phyloP scores from a whole-genome alignment of 2,888 invertebrate species.

The Bellardia bayeri region DNA sequence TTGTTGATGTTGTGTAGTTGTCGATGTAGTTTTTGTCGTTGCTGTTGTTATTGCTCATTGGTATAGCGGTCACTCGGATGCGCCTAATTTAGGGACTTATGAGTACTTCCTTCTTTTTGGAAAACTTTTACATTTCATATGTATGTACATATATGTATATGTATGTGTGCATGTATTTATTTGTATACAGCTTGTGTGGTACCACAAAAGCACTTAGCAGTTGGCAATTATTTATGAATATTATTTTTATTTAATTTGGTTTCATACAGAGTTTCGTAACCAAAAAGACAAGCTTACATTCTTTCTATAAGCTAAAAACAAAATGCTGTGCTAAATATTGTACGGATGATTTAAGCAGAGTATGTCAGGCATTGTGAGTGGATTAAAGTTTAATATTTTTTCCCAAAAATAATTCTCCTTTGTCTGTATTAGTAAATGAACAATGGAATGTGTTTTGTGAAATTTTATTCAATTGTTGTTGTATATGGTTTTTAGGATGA shows the following conservation, averaged over 20 bases:
- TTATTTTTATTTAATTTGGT: slow-evolving; percentile 58
- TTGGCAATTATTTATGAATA: slow-evolving; percentile 70
- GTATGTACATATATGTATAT: background rate
- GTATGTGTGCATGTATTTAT: background rate
- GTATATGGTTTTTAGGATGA: background rate
- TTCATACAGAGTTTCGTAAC: slow-evolving; percentile 26
- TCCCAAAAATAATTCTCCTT: slow-evolving; percentile 15
- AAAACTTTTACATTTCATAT: slow-evolving; percentile 50
- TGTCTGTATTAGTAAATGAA: background rate
- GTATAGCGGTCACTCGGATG: slow-evolving; percentile 67
- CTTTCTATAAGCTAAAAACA: slow-evolving; percentile 22
- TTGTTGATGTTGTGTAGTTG: slow-evolving; percentile 50
- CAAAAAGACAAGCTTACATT: slow-evolving; percentile 21
- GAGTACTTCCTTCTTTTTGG: slow-evolving; percentile 68
- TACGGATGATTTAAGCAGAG: background rate
- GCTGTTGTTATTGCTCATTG: slow-evolving; percentile 37
- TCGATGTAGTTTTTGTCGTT: slow-evolving; percentile 41
- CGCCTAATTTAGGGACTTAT: slow-evolving; percentile 70
- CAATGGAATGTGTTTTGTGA: background rate
- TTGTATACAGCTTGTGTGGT: slow-evolving; percentile 46
- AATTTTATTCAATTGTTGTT: slow-evolving; percentile 28
- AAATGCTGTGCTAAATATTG: slow-evolving; percentile 16
- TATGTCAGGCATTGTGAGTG: slow-evolving; percentile 32
- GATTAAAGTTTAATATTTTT: slow-evolving; percentile 50
- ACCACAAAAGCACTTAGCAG: slow-evolving; percentile 71